Base-by-base conservation (phyloP, 1,140 invertebrate genomes). In the Tribolium castaneum region DNA sequence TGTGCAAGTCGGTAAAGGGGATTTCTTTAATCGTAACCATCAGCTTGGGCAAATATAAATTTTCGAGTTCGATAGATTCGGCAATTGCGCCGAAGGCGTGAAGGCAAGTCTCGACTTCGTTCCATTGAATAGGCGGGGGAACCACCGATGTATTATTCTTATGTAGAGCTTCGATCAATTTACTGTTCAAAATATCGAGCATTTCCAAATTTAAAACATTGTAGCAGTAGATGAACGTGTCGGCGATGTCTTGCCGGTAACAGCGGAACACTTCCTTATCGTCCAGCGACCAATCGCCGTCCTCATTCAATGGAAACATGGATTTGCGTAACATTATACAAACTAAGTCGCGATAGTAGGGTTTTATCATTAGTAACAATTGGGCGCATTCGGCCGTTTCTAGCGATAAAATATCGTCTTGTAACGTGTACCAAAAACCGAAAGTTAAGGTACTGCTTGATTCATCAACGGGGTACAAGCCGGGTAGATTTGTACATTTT, bases 341-440 rank as follows among this genome's bases (percentile, higher is more conserved):
- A 2, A 91, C 89, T 13, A 95, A 83, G 35, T 90, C 86, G n/a
- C 90, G 86, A 82, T 94, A 95, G 71, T 94, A 88, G 0, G 93
- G 93, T 77, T 90, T 90, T 10, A 94, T 87, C 1, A 90, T 85
- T 1, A 87, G 62, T 3, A 90, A 74, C 4, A 90, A 87, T 49
- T 87, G 83, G 3, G 86, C 85, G 39, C 89, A 90, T 9, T 90
- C 80, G 0, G 89, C 88, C 6, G 86, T 79, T 22, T 91, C 89
- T 9, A 90, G 82, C 1, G 88, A 88, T 3, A 88, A 79, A 1
- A 93, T 86, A 78, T 93, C 91, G 81, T 95, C 94, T 89, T 98
- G 96, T 34, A 98, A 87, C 54, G 93, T 92, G 85, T 95, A 98
- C 97, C 97, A 98, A 86, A 98, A 96, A 0, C 93, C 93, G 87